Base-by-base conservation (phyloP, 2,888 invertebrate species). In the Ptychoptera contaminata region DNA sequence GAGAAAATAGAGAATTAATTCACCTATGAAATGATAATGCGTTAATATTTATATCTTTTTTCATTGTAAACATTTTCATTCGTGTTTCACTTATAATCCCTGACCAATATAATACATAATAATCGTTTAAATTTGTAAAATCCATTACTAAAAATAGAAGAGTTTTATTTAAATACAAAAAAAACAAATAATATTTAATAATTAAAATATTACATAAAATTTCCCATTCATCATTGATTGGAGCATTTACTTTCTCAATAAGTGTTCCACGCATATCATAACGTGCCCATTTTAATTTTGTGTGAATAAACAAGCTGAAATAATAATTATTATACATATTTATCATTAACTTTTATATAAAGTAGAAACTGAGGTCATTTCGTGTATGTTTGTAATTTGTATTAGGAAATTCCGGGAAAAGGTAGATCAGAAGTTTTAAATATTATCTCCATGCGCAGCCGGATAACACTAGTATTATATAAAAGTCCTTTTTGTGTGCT, bases 211-310 rank as follows among this genome's bases (percentile, higher is more conserved):
- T 61, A 82, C 82, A 69, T 42, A 85, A 67, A 56, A 87, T 79
- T 50, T 79, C 79, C 85, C 86, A 86, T 43, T 70, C 69, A 9
- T 68, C 66, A 70, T 42, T 76, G 69, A 37, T 73, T 53, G 74
- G 75, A 0, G 71, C 73, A 1, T 74, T 70, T n/a, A 65, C 58
- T 9, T 71, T 70, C 15, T 72, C 67, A 47, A 82, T 66, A 16
- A 76, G 67, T 54, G 83, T 82, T 0, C 87, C 88, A 1, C 86
- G 68, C 72, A 86, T 76, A 58, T 77, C 82, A 58, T 79, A 87
- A 51, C 74, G 74, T 8, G 81, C 79, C 84, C 87, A 88, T 46
- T 77, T 75, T 9, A 70, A 66, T 9, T 76, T 75, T 0, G 88
- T 87, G 57, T 83, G 84, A 42, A 91, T 77, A 51, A 85, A 79